Evolutionary conservation across 2,797 vertebrate species (phyloP), one percentile per base, ranked within the genome.

Genomic region (Babyrousa celebensis): DNA sequence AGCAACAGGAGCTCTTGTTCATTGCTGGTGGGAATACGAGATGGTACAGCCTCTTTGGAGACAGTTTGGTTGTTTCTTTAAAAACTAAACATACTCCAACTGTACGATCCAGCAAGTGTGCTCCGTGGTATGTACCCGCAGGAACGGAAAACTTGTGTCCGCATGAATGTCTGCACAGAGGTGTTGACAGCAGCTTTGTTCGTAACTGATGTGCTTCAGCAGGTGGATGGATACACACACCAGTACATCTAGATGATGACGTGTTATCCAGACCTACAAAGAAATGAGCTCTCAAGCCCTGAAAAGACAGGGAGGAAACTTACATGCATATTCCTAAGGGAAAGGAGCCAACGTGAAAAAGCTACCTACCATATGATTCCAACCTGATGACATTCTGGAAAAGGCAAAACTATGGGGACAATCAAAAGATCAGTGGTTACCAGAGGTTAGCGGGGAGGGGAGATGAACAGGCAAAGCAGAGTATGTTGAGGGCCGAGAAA

Each of bases 171-270:
- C 56, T 72, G 56, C 43, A 29, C 48, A 43, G 27, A 32, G 52
- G 58, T 72, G 56, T 84, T 89, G 78, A 71, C 27, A 89, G 79
- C 32, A 52, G 58, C 62, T 85, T 78, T 85, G 36, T 56, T 72
- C 85, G 12, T 79, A 72, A 71, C 10, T 48, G 14, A 25, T 78
- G 75, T n/a, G 1, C 65, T 85, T 93, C 43, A 25, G 65, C 3
- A 79, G 27, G 71, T 84, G 71, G 89, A 63, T 23, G 56, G 71
- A 48, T 67, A 89, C 74, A 56, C 21, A 65, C 71, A 71, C 56
- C 11, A 23, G 5, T 29, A 10, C 48, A 18, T 48, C 65, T 52
- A 65, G 65, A 89, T 43, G 56, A 27, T 43, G 79, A 86, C 48
- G 48, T 67, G 79, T 29, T 70, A 85, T 27, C 48, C 80, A 58